A percentile compares a stretch with the other conserved stretches of the same genome.
These are phyloP conservation scores for Latheticus oryzae DNA, from an alignment of 2,888 invertebrate species.

Conservation along the genomic window DNA sequence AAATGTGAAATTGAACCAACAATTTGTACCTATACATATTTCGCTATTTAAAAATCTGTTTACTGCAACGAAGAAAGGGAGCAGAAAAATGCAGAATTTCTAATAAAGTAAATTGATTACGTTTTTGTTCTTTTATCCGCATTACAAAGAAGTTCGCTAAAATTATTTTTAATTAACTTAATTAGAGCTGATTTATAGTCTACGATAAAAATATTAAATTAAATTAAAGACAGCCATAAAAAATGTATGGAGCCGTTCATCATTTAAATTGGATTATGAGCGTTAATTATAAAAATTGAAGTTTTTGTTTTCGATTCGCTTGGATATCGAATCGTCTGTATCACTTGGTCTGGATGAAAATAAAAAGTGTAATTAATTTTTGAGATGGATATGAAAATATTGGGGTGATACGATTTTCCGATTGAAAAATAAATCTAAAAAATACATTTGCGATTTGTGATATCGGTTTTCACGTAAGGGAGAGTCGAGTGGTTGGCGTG, in stretches of 20 bases:
- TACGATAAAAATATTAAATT: constrained; percentile 66
- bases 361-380: constrained; percentile 64
- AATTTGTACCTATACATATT: too few species aligned
- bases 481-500: constrained; percentile 44
- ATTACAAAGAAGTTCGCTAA: constrained; percentile 61
- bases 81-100: constrained; percentile 53
- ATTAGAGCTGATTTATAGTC: constrained; percentile 65
- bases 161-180: constrained; percentile 65
- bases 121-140: constrained; percentile 59
- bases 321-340: constrained; percentile 39
- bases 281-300: constrained; percentile 54
- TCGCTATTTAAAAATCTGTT: constrained; percentile 45
- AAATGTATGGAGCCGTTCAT: constrained; percentile 54
- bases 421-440: constrained; percentile 64
- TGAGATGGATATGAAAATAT: constrained; percentile 65
- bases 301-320: constrained; percentile 47
- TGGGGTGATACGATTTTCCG: constrained; percentile 60
- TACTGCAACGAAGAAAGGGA: constrained; percentile 43
- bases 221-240: constrained; percentile 64
- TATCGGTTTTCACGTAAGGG: constrained; percentile 54
- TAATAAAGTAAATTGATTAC: constrained; percentile 63
- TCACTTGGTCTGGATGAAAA: constrained; percentile 40
- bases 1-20: too few species aligned
- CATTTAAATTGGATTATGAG: constrained; percentile 52
- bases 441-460: constrained; percentile 61